Evolutionary conservation across 2,888 invertebrate species (phyloP), one percentile per base, ranked within the genome.

Genomic region (Schrankia costaestrigalis): DNA sequence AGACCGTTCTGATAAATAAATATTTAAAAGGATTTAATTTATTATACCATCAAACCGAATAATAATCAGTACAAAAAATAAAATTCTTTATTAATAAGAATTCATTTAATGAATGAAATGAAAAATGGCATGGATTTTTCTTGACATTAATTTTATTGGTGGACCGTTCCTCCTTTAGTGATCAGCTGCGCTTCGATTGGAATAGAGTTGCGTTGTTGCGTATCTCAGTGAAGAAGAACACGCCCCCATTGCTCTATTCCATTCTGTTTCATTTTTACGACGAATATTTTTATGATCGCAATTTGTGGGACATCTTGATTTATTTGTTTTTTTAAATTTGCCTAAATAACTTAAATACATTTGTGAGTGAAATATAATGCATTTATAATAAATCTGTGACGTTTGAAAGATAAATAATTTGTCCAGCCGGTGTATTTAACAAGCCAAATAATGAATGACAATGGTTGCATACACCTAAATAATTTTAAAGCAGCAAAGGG

Each of bases 401-500:
- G 38, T 49, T 33, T 29, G 31, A 42, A 46, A 38, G 18, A 43
- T 18, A 51, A 22, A 40, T 41, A 41, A 35, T 44, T 63, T 56
- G 32, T 39, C 33, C 41, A 45, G 49, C 72, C 72, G 71, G 71
- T 65, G 41, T 60, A 59, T 51, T 64, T 70, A 49, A 56, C 59
- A 61, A 56, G 50, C 54, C 38, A 51, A 73, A 83, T 75, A 72
- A 93, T 91, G 91, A 91, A 90, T 85, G 90, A 90, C 83, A 89
- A 86, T 90, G 93, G 93, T 72, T 95, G 95, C 79, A 90, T 91
- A 79, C 95, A 95, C 88, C 86, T 95, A 71, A 92, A 90, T 82
- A 91, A 91, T 85, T 94, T 93, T 85, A 95, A 95, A 89, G 91
- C 91, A 66, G 90, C 91, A 31, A 92, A 93, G 78, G 95, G 95